Conservation (phyloP, 2,113 vertebrate genomes). For the Cepphus grylle region DNA sequence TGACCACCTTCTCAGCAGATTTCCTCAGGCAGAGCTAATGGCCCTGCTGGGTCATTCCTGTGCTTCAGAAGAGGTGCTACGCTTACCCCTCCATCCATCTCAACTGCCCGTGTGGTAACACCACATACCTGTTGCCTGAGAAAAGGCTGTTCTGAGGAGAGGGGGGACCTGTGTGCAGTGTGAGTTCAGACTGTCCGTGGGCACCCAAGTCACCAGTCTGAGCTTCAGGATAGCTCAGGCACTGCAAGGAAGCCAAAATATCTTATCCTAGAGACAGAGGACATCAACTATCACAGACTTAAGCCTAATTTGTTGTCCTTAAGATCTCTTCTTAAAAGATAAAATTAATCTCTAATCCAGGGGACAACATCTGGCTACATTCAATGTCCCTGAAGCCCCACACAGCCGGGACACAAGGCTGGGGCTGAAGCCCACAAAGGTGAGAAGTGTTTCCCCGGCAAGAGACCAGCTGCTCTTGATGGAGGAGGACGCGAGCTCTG, state of each 20-base stretch:
- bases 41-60: neutral
- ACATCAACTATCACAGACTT: neutral
- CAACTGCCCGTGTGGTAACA: neutral
- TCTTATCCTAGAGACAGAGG: neutral
- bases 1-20: neutral
- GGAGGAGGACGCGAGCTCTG: rapidly evolving
- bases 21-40: neutral
- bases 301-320: neutral
- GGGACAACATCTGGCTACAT: neutral
- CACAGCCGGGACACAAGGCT: rapidly evolving
- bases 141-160: neutral
- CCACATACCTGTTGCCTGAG: neutral
- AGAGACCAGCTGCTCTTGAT: neutral
- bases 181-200: neutral
- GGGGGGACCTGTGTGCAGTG: neutral
- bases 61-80: neutral
- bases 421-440: neutral
- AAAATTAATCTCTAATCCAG: neutral
- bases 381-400: neutral
- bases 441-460: neutral
- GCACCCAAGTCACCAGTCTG: neutral
- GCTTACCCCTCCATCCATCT: neutral
- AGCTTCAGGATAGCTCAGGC: neutral
- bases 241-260: neutral
- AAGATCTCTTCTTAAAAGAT: neutral